Evolutionary conservation across 2,113 vertebrate genomes (phyloP).

Genomic region (Corydoras maculifer): DNA sequence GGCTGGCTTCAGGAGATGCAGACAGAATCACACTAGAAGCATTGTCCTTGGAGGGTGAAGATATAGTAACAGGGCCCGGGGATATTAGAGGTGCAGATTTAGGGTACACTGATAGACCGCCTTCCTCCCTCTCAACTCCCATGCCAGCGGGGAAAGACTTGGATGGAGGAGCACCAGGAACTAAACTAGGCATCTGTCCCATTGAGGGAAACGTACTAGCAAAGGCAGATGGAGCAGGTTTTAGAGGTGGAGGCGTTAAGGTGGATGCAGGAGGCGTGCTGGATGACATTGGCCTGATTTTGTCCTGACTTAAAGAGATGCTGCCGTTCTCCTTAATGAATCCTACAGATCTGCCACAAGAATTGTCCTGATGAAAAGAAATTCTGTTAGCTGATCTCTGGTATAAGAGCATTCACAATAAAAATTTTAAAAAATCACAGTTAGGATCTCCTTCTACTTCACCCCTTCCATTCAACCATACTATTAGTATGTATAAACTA

Average conservation of each 20-base stretch:
- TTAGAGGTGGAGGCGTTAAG: slow-evolving; percentile 72
- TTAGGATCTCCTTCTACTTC: slow-evolving; percentile 33
- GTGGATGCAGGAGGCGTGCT: slow-evolving; percentile 48
- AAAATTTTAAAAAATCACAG: no score
- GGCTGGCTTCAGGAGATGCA: slow-evolving; percentile 59
- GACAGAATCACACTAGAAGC: slow-evolving; percentile 60
- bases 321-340: slow-evolving; percentile 94
- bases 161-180: slow-evolving; percentile 66
- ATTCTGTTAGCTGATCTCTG: slow-evolving; percentile 45
- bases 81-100: slow-evolving; percentile 69
- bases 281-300: slow-evolving; percentile 67
- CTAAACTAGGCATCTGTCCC: slow-evolving; percentile 72
- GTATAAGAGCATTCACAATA: no score
- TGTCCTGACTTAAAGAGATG: slow-evolving; percentile 75
- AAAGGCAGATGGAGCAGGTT: slow-evolving; percentile 69
- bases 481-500: not conserved
- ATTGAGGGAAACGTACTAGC: slow-evolving; percentile 77
- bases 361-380: slow-evolving; percentile 76
- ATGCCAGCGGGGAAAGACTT: slow-evolving; percentile 64
- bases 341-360: slow-evolving; percentile 73
- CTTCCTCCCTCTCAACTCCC: slow-evolving; percentile 70
- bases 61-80: slow-evolving; percentile 73
- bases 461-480: not conserved
- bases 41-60: slow-evolving; percentile 65
- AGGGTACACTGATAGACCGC: slow-evolving; percentile 60